Percentiles rank a stretch among this genome's conserved stretches.
phyloP scores from a whole-genome alignment of 2,797 vertebrate species.

The Oreonectes daqikongensis region DNA sequence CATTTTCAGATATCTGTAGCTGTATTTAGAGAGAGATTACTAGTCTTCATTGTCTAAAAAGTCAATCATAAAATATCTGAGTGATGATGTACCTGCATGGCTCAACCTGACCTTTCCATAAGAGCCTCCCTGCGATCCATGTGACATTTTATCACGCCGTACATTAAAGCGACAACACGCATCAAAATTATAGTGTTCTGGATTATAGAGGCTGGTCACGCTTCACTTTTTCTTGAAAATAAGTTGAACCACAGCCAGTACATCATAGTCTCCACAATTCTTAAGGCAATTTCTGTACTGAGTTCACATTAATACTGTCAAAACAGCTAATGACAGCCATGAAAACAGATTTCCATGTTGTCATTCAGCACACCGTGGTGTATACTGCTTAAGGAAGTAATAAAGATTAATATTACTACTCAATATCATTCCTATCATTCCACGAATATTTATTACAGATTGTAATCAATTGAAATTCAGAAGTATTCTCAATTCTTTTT shows the following conservation, averaged over 20 bases:
- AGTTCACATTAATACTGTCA: no score
- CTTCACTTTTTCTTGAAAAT: slow-evolving; percentile 12
- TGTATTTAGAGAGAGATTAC: neutral
- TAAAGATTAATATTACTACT: no score
- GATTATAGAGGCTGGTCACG: neutral
- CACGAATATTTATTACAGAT: no score
- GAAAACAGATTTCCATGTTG: no score
- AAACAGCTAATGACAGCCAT: no score
- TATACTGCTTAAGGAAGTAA: no score
- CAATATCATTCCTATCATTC: no score
- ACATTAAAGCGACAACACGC: slow-evolving; percentile 7
- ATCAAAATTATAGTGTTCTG: slow-evolving; percentile 1
- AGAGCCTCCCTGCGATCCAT: neutral
- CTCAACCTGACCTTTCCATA: slow-evolving; percentile 16
- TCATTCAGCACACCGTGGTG: no score
- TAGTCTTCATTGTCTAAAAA: neutral
- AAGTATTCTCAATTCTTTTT: neutral
- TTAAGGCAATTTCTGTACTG: no score
- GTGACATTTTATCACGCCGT: slow-evolving; percentile 17
- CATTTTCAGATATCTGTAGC: neutral
- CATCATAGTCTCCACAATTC: neutral
- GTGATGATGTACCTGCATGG: slow-evolving; percentile 19
- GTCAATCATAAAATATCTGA: slow-evolving; percentile 14
- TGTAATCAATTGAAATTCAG: neutral
- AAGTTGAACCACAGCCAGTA: slow-evolving; percentile 2